phyloP scores from a whole-genome alignment of 1,140 invertebrate genomes.

The Drosophila lacteicornis region DNA sequence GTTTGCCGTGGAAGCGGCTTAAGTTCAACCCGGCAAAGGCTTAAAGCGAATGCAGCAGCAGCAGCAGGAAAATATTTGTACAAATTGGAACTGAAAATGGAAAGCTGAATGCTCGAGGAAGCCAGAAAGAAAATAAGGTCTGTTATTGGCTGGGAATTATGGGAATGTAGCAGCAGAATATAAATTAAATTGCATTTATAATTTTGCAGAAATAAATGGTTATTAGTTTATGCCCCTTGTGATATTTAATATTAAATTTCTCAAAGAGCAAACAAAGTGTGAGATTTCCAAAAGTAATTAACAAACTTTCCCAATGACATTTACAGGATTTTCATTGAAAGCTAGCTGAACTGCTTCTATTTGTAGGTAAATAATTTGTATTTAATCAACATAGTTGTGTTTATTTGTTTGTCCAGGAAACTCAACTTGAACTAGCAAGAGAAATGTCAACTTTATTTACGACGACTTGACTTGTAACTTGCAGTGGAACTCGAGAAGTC shows the following conservation, averaged over 20 bases:
- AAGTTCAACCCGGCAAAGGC: background rate
- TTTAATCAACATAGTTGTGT: conserved; percentile 9
- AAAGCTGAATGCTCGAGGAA: background rate
- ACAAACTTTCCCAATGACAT: too few relatives aligned
- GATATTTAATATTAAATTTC: too few relatives aligned
- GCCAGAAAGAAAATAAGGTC: background rate
- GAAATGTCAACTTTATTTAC: conserved; percentile 21
- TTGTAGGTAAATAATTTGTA: background rate
- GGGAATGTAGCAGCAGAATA: background rate
- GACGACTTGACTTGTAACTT: conserved; percentile 4
- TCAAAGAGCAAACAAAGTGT: too few relatives aligned
- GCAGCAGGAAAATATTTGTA: conserved; percentile 15
- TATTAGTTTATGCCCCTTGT: background rate
- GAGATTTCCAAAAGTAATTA: too few relatives aligned
- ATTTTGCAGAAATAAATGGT: background rate
- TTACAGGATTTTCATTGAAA: background rate
- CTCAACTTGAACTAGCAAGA: background rate
- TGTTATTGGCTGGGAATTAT: background rate
- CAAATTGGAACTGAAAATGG: conserved; percentile 5
- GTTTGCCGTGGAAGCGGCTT: conserved; percentile 31
- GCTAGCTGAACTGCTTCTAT: too few relatives aligned
- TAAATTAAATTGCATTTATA: background rate
- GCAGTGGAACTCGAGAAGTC: background rate
- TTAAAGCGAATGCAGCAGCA: conserved; percentile 24
- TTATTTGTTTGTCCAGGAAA: background rate